Evolutionary conservation across 2,888 invertebrate species (phyloP), one percentile per base, ranked within the genome.

Genomic region (Julus scanicus): DNA sequence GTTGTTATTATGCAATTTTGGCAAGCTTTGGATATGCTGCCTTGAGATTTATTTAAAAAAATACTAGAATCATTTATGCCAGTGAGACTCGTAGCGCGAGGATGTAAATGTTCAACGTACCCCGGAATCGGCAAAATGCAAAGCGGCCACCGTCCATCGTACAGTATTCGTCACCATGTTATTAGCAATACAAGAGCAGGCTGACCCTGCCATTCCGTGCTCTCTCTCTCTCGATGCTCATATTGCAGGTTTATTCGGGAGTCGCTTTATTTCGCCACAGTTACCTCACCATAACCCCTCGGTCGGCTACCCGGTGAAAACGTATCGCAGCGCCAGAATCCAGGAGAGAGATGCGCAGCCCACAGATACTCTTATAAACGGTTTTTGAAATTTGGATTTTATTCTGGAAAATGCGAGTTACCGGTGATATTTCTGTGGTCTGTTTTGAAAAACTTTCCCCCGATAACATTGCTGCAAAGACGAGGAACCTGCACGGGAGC

Each of bases 1-100:
- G 71, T 71, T 71, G 71, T 71, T 71, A 71, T 71, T 71, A 71
- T 71, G 71, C 71, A 71, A 71, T 71, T 71, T 71, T 71, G 71
- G 71, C 71, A 71, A 71, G 71, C 71, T 71, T 71, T 71, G 71
- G 29, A 71, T 29, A 63, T 11, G 71, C 71, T 71, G 71, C 71
- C 71, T 71, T 11, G 71, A 71, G 71, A 71, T 71, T 71, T 71
- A 71, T 71, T 71, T 71, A 71, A 71, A 63, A 44, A 71, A 71
- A 71, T 71, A 71, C 71, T 29, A 71, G 71, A 71, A n/a, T 71
- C 71, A 29, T 29, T 71, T 71, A 71, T 71, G 71, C 71, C 71
- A 71, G 71, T 71, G 71, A 71, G 71, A 71, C 29, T 71, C 29
- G 13, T 53, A 71, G 29, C 71, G 29, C 71, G 71, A 71, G 29